Evolutionary conservation across 1,140 invertebrate genomes (phyloP).

Genomic region (Colletes gigas): DNA sequence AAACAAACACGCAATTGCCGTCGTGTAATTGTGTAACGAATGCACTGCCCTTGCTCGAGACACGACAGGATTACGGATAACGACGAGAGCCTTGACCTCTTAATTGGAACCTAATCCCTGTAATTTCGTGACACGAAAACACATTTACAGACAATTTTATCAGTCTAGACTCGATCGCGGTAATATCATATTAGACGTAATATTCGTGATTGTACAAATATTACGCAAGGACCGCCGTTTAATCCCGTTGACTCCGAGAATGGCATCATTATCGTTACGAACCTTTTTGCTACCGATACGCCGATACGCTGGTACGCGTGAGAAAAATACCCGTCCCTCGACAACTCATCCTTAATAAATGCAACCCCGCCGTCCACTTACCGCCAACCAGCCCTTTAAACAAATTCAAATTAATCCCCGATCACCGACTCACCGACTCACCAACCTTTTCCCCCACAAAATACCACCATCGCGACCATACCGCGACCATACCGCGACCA

Average conservation of each 20-base stretch:
- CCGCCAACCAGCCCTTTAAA: too few species aligned
- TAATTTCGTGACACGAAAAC: constrained; percentile 41
- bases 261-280: background rate
- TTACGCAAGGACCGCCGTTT: constrained; percentile 7
- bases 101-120: constrained; percentile 24
- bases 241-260: background rate
- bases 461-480: too few species aligned
- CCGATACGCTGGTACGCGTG: too few species aligned
- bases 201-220: constrained; percentile 20
- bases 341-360: too few species aligned
- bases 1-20: constrained; percentile 11
- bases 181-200: constrained; percentile 16
- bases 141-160: background rate
- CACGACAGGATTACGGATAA: background rate
- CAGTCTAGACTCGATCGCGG: background rate
- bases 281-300: background rate
- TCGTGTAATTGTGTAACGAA: constrained; percentile 28
- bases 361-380: too few species aligned
- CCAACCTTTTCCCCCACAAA: too few species aligned
- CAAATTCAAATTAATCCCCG: too few species aligned
- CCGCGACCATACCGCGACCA: too few species aligned
- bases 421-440: too few species aligned
- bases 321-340: too few species aligned
- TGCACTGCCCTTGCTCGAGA: constrained; percentile 21
- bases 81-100: constrained; percentile 35